A percentile compares a stretch with the other conserved stretches of the same genome.
Evolutionary conservation across 2,888 invertebrate species (phyloP).

Genomic region (Tinea trinotella): DNA sequence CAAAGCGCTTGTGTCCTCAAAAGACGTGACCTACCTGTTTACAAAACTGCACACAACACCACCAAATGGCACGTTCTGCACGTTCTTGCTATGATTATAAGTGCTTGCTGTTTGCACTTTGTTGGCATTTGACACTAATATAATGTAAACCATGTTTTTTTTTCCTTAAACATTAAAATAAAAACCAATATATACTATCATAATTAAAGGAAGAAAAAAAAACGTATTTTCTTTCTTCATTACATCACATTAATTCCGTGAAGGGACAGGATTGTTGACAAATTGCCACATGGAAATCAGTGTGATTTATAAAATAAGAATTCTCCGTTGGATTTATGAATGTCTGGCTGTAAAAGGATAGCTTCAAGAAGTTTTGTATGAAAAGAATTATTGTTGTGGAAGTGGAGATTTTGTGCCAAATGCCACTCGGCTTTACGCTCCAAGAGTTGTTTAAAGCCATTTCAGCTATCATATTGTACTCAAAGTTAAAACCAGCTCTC

Average conservation of each 20-base stretch:
- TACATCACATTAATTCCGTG: neutral
- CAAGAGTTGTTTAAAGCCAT: slow-evolving; percentile 7
- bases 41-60: slow-evolving; percentile 10
- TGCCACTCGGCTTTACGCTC: neutral
- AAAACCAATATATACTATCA: no score
- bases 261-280: neutral
- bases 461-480: neutral
- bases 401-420: neutral
- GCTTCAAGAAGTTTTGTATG: slow-evolving; percentile 8
- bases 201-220: neutral
- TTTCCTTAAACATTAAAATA: no score
- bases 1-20: slow-evolving; percentile 13
- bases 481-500: slow-evolving; percentile 2
- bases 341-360: neutral
- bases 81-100: slow-evolving; percentile 6
- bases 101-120: slow-evolving; percentile 10
- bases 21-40: slow-evolving; percentile 19
- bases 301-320: neutral
- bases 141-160: neutral
- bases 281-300: neutral
- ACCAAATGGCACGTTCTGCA: slow-evolving; percentile 16
- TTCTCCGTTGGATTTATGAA: neutral
- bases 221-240: neutral
- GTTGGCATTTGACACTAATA: slow-evolving; percentile 5
- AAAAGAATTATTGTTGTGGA: slow-evolving; percentile 3